These are phyloP conservation scores for Amorpha juglandis DNA, from an alignment of 2,888 invertebrate species.

Conservation along the genomic window DNA sequence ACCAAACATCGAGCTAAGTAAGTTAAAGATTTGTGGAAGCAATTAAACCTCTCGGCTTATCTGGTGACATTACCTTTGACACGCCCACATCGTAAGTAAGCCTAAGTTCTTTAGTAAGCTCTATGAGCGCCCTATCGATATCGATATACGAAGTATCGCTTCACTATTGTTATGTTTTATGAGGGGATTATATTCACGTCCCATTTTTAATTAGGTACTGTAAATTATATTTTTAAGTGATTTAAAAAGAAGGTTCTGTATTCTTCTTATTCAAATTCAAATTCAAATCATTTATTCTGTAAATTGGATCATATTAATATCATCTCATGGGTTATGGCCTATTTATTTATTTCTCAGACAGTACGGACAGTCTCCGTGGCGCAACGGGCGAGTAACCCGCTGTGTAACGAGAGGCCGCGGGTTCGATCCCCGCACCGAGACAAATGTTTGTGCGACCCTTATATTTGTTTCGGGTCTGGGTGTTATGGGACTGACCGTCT, in stretches of 20 bases:
- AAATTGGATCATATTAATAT: too few species aligned
- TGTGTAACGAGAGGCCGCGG: too few species aligned
- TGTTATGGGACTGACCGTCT: too few species aligned
- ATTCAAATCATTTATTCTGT: too few species aligned
- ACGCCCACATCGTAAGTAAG: conserved; percentile 23
- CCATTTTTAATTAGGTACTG: background rate
- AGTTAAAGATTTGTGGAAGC: conserved; percentile 39
- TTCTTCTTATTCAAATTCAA: background rate
- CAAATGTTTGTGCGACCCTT: too few species aligned
- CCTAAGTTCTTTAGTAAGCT: conserved; percentile 5
- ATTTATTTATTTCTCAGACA: too few species aligned
- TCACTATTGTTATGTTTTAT: conserved; percentile 16
- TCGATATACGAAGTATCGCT: background rate
- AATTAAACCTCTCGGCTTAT: conserved; percentile 41
- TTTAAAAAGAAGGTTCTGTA: too few species aligned
- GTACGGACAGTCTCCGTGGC: too few species aligned
- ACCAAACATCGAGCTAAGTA: conserved; percentile 14
- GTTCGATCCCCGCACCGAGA: too few species aligned
- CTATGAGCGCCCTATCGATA: background rate
- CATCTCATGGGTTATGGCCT: too few species aligned
- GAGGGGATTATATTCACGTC: background rate
- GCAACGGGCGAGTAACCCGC: too few species aligned
- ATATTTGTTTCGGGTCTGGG: too few species aligned
- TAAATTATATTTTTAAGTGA: background rate
- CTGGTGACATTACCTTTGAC: conserved; percentile 43